Conservation (phyloP, 2,888 invertebrate genomes). For the Metacarcinus magister region DNA sequence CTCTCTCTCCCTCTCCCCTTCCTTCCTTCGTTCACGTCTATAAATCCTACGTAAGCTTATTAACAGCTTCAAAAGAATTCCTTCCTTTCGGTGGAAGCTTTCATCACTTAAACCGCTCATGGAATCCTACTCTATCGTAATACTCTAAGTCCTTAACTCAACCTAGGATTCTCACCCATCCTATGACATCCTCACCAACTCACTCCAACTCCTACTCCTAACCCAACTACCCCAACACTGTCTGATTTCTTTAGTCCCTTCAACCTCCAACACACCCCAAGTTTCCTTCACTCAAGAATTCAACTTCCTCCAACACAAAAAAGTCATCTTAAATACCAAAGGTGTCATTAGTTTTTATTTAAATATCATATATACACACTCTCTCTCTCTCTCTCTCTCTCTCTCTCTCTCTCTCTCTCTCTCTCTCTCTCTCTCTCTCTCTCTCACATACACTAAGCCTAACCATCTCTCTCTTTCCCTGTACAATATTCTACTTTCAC, state of each 20-base stretch:
- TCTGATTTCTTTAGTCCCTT: too few relatives aligned
- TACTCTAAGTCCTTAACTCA: neutral
- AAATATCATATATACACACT: too few relatives aligned
- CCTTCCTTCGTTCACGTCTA: neutral
- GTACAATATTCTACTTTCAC: neutral
- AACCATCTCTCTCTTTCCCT: neutral
- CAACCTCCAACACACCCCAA: too few relatives aligned
- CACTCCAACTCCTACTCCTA: neutral
- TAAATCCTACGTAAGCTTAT: neutral
- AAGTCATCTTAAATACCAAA: too few relatives aligned
- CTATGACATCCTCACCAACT: neutral
- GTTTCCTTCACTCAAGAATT: too few relatives aligned
- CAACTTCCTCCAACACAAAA: too few relatives aligned
- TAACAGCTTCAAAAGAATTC: neutral
- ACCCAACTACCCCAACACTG: neutral
- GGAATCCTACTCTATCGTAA: neutral
- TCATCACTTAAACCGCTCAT: neutral
- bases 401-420: conserved; percentile 6
- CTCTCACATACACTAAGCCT: too few relatives aligned
- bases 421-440: neutral
- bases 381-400: neutral
- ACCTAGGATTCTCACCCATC: neutral
- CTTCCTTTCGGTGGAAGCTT: neutral
- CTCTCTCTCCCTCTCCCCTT: neutral
- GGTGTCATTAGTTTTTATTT: too few relatives aligned